Conservation (phyloP, 2,797 vertebrate species). For the Oryzias dopingdopingensis region DNA sequence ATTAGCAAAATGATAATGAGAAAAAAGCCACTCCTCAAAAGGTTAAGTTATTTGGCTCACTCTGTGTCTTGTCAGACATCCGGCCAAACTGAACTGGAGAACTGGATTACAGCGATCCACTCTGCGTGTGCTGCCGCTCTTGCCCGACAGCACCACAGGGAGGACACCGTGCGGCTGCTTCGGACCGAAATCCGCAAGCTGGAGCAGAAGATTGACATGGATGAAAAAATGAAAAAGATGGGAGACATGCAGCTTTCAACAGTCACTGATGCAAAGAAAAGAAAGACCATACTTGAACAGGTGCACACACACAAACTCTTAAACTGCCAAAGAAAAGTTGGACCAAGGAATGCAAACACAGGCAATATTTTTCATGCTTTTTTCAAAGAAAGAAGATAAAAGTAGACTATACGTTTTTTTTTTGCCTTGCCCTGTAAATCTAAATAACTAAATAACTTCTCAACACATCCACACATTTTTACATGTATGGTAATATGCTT, state of each 20-base stretch:
- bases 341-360: too few relatives aligned
- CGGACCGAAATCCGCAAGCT: conserved; percentile 90
- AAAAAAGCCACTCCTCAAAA: conserved; percentile 23
- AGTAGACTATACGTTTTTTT: too few relatives aligned
- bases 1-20: conserved; percentile 41
- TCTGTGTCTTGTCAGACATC: conserved; percentile 14
- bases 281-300: conserved; percentile 96
- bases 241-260: conserved; percentile 96
- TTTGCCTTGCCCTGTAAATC: too few relatives aligned
- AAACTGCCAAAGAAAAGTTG: too few relatives aligned
- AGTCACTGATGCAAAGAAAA: conserved; percentile 91
- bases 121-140: conserved; percentile 91
- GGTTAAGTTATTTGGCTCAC: conserved; percentile 13
- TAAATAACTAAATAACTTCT: too few relatives aligned
- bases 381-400: too few relatives aligned
- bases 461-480: too few relatives aligned
- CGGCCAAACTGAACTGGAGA: conserved; percentile 83
- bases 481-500: background rate
- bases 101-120: conserved; percentile 79
- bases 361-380: too few relatives aligned
- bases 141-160: conserved; percentile 90
- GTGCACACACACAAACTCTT: conserved; percentile 53
- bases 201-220: conserved; percentile 98
- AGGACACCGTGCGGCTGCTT: conserved; percentile 90
- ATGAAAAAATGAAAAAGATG: conserved; percentile 99